A percentile compares a stretch with the other conserved stretches of the same genome.
phyloP scores from a whole-genome alignment of 2,888 invertebrate genomes.

The Athrips mouffetella region DNA sequence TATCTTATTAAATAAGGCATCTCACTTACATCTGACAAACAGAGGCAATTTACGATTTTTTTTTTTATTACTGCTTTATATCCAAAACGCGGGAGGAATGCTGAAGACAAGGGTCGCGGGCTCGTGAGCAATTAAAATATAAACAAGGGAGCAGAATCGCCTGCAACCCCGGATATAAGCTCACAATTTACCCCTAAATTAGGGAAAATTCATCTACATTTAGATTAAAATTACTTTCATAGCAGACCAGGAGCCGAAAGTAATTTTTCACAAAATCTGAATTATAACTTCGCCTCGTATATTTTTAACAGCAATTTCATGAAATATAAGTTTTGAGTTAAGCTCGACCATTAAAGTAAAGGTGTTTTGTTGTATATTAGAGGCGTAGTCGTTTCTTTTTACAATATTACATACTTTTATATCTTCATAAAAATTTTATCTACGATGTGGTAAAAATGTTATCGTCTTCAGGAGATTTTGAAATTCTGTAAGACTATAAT shows the following conservation, averaged over 20 bases:
- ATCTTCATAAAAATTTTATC: conserved; percentile 10
- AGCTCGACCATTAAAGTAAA: conserved; percentile 2
- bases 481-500: background rate
- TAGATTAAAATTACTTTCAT: conserved; percentile 40
- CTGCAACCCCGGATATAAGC: conserved; percentile 25
- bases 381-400: background rate
- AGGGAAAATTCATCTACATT: conserved; percentile 38
- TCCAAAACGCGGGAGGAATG: conserved; percentile 17
- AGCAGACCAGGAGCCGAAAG: conserved; percentile 33
- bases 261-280: conserved; percentile 19
- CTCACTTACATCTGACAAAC: background rate
- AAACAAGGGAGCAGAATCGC: conserved; percentile 31
- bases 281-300: background rate
- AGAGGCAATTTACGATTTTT: background rate
- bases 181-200: conserved; percentile 30
- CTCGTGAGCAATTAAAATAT: conserved; percentile 44
- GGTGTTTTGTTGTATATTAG: conserved; percentile 5
- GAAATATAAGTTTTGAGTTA: conserved; percentile 11
- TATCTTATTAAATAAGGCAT: background rate
- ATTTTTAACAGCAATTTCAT: conserved; percentile 5
- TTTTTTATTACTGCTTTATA: conserved; percentile 5
- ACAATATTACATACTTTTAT: conserved; percentile 10
- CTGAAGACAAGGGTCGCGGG: conserved; percentile 31
- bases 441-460: conserved; percentile 3
- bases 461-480: background rate